Percentiles rank a stretch among this genome's conserved stretches.
Conservation (phyloP, 2,113 vertebrate genomes). For the Ammodytes dubius region DNA sequence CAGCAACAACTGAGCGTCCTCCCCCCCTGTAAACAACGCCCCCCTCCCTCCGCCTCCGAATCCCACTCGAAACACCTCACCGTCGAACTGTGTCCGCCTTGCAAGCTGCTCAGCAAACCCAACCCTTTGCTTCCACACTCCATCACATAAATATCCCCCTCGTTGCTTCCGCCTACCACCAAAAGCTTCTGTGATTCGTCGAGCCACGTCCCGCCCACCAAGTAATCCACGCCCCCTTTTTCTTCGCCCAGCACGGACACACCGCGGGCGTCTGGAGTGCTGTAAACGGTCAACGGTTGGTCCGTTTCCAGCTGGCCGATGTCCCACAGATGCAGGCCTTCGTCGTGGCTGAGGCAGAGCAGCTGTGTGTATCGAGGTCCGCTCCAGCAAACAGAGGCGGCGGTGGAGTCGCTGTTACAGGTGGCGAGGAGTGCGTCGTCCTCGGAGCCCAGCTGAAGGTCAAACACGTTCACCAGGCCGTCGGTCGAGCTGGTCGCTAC, state of each 20-base stretch:
- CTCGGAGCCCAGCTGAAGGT: conserved; percentile 89
- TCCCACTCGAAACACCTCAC: conserved; percentile 93
- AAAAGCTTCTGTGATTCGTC: conserved; percentile 85
- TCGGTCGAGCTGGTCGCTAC: conserved; percentile 91
- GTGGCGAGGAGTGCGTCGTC: conserved; percentile 92
- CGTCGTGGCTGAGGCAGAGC: conserved; percentile 91
- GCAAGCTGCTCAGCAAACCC: conserved; percentile 81
- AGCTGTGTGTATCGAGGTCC: conserved; percentile 85
- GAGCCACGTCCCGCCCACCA: conserved; percentile 91
- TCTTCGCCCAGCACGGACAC: conserved; percentile 31
- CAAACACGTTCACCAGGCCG: conserved; percentile 95
- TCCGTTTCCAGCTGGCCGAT: conserved; percentile 87
- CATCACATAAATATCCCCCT: conserved; percentile 88
- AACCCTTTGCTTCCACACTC: conserved; percentile 81
- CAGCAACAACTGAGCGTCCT: conserved; percentile 92
- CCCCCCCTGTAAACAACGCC: conserved; percentile 92
- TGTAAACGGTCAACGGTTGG: conserved; percentile 86
- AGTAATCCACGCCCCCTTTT: conserved; percentile 85
- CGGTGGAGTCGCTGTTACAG: conserved; percentile 91
- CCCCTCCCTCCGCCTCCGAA: conserved; percentile 64
- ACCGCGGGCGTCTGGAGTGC: conserved; percentile 84
- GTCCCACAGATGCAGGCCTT: conserved; percentile 96
- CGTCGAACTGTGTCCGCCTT: conserved; percentile 85
- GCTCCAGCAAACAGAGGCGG: conserved; percentile 89
- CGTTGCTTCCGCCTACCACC: conserved; percentile 87